A percentile compares a stretch with the other conserved stretches of the same genome.
Evolutionary conservation across 2,888 invertebrate genomes (phyloP).

Genomic region (Ferrisia virgata): DNA sequence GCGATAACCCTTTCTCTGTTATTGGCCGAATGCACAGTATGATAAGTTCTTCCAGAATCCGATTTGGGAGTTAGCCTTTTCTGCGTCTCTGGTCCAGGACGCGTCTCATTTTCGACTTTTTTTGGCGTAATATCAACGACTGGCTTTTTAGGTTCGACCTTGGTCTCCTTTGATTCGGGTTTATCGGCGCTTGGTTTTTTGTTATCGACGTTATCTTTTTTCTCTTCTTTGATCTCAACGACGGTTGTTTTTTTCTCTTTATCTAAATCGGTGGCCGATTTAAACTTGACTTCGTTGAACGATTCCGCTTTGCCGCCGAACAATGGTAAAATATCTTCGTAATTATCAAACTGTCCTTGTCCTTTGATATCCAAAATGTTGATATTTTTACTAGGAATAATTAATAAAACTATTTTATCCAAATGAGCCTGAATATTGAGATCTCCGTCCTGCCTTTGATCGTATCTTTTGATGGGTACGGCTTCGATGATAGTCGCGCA

Average conservation of each 20-base stretch:
- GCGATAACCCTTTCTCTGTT: conserved; percentile 36
- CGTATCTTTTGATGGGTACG: conserved; percentile 33
- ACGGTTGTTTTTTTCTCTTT: conserved; percentile 21
- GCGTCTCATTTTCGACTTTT: conserved; percentile 34
- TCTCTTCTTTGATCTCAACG: conserved; percentile 11
- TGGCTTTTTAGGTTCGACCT: conserved; percentile 11
- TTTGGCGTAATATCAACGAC: neutral
- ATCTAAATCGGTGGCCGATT: neutral
- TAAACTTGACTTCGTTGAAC: conserved; percentile 31
- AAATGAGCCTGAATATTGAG: conserved; percentile 44
- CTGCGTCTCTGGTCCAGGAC: neutral
- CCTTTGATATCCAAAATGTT: conserved; percentile 40
- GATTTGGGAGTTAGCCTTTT: neutral
- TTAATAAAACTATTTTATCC: conserved; percentile 44
- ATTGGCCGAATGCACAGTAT: conserved; percentile 31
- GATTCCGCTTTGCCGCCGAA: conserved; percentile 25
- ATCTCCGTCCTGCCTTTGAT: conserved; percentile 44
- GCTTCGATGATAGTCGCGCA: conserved; percentile 12
- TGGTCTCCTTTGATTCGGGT: conserved; percentile 29
- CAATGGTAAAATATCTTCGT: conserved; percentile 41
- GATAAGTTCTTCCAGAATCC: conserved; percentile 25
- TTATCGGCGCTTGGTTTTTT: neutral
- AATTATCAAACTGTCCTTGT: conserved; percentile 42
- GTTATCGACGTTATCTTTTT: conserved; percentile 2
- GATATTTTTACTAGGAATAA: conserved; percentile 44